Percentiles rank a stretch among this genome's conserved stretches.
Evolutionary conservation across 2,888 invertebrate species (phyloP).

Genomic region (Meandrusa payeni): DNA sequence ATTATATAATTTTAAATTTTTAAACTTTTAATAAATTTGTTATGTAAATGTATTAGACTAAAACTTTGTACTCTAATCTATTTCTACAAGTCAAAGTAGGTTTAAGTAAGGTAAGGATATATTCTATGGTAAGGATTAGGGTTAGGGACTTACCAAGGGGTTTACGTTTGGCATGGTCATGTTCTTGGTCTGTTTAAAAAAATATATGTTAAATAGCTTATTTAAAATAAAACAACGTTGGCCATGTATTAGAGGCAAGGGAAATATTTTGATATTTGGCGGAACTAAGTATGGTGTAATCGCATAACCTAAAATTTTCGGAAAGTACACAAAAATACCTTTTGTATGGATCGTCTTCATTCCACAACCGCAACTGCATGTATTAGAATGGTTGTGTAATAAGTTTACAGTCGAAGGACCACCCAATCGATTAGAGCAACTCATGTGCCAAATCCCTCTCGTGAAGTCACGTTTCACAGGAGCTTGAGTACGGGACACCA

Average conservation of each 20-base stretch:
- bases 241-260: no score
- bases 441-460: constrained; percentile 88
- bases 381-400: constrained; percentile 80
- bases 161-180: constrained; percentile 45
- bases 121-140: constrained; percentile 32
- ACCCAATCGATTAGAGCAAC: constrained; percentile 63
- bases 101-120: constrained; percentile 19
- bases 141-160: constrained; percentile 60
- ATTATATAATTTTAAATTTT: no score
- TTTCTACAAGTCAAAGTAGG: no score
- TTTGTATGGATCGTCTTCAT: constrained; percentile 84
- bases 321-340: constrained; percentile 68
- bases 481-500: constrained; percentile 59
- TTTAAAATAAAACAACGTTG: no score
- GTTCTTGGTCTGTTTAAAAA: constrained; percentile 49
- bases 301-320: constrained; percentile 58
- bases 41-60: no score
- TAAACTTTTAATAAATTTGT: no score
- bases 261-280: no score
- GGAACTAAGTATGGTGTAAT: constrained; percentile 55
- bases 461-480: constrained; percentile 83
- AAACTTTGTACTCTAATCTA: no score
- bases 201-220: no score
- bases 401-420: constrained; percentile 52
- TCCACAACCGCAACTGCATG: constrained; percentile 86